These are phyloP conservation scores for Hydrolagus colliei DNA, from an alignment of 2,797 vertebrate species.

Conservation along the genomic window DNA sequence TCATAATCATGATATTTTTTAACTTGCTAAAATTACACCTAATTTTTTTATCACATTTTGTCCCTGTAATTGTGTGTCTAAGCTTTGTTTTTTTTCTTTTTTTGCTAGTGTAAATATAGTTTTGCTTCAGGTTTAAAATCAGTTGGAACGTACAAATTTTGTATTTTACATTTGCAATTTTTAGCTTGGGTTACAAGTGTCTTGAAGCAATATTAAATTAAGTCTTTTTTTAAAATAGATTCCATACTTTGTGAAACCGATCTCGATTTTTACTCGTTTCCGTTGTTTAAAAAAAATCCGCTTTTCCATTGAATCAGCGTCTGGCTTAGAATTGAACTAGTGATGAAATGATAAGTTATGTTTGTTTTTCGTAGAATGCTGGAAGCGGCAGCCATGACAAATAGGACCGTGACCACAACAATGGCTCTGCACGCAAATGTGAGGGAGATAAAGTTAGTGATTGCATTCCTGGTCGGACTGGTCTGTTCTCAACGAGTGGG, in stretches of 20 bases:
- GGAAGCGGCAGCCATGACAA: not conserved
- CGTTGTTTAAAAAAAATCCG: not conserved
- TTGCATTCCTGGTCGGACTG: not conserved
- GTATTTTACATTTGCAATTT: not conserved
- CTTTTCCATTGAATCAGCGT: not conserved
- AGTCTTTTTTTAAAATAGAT: conserved; percentile 2
- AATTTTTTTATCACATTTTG: not conserved
- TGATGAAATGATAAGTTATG: not conserved
- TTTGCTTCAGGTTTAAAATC: not conserved
- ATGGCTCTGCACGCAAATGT: not conserved
- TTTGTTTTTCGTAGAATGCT: not conserved
- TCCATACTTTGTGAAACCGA: not conserved
- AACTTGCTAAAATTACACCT: not conserved
- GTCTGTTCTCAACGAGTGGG: not conserved
- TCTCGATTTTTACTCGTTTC: not conserved
- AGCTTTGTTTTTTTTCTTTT: not conserved
- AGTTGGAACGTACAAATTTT: not conserved
- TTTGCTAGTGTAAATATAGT: conserved; percentile 4
- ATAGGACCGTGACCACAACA: not conserved
- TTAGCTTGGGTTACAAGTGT: not conserved
- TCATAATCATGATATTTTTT: not conserved
- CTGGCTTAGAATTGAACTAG: not conserved
- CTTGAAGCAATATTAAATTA: conserved; percentile 1
- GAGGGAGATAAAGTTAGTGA: not conserved
- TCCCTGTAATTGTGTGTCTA: not conserved